phyloP scores from a whole-genome alignment of 2,888 invertebrate species.

The Nipponacmea schrenckii region DNA sequence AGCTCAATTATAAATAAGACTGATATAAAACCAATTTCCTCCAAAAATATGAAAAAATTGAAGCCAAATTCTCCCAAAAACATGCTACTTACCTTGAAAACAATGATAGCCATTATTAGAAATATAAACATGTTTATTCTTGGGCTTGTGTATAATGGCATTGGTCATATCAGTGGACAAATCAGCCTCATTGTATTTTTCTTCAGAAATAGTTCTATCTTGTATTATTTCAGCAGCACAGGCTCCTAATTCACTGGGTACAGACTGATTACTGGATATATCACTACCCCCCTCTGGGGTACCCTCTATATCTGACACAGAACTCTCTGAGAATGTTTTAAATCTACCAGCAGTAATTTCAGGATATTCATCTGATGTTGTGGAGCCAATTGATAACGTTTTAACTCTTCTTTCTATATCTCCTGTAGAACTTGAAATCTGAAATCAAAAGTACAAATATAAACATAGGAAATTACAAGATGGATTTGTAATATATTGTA shows the following conservation, averaged over 20 bases:
- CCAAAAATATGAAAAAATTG: too few species aligned
- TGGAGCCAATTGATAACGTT: neutral
- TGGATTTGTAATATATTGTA: too few species aligned
- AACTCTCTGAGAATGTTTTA: conserved; percentile 1
- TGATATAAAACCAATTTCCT: neutral
- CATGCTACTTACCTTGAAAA: conserved; percentile 78
- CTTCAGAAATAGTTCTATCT: neutral
- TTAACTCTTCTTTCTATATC: neutral
- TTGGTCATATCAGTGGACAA: conserved; percentile 23
- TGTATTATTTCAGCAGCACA: neutral
- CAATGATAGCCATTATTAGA: conserved; percentile 74
- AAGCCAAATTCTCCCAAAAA: too few species aligned
- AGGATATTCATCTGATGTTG: neutral
- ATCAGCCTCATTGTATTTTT: neutral
- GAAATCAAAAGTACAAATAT: too few species aligned
- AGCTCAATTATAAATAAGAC: too few species aligned
- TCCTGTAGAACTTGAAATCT: too few species aligned
- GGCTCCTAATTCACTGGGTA: neutral
- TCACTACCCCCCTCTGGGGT: neutral
- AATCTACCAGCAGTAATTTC: neutral
- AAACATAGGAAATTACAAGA: too few species aligned
- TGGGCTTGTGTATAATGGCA: conserved; percentile 23
- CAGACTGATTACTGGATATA: neutral
- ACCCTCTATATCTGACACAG: neutral
- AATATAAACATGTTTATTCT: conserved; percentile 34